Percentiles rank a stretch among this genome's conserved stretches.
Evolutionary conservation across 1,140 invertebrate species (phyloP).

Genomic region (Drosophila insularis): DNA sequence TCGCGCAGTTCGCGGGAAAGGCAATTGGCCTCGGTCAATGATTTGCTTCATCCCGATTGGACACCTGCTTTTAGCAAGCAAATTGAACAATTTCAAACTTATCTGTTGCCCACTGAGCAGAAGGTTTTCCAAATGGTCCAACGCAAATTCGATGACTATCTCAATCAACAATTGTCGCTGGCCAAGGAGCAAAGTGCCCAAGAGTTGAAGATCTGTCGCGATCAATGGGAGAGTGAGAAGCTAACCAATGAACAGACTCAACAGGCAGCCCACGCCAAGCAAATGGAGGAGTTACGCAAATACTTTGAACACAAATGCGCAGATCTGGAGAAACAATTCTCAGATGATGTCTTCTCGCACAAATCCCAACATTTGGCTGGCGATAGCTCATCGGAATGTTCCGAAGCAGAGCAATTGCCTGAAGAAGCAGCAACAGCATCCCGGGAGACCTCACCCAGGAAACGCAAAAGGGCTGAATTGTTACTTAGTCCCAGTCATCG

Average conservation of each 20-base stretch:
- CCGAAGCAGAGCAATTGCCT: slow-evolving; percentile 68
- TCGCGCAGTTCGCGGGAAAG: slow-evolving; percentile 72
- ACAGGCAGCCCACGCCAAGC: slow-evolving; percentile 86
- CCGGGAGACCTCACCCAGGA: slow-evolving; percentile 67
- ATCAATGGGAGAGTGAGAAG: slow-evolving; percentile 74
- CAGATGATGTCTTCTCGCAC: slow-evolving; percentile 88
- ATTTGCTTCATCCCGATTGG: slow-evolving; percentile 70
- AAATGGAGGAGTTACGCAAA: slow-evolving; percentile 89
- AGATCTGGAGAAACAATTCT: slow-evolving; percentile 89
- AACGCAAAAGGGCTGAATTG: slow-evolving; percentile 67
- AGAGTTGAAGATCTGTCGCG: slow-evolving; percentile 83
- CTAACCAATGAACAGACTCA: slow-evolving; percentile 82
- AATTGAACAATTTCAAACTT: slow-evolving; percentile 82
- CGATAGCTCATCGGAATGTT: slow-evolving; percentile 73
- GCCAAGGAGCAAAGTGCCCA: slow-evolving; percentile 83
- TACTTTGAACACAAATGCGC: slow-evolving; percentile 91
- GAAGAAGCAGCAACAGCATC: slow-evolving; percentile 43
- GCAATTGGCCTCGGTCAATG: slow-evolving; percentile 64
- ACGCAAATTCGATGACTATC: slow-evolving; percentile 83
- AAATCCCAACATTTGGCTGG: slow-evolving; percentile 83
- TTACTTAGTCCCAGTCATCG: slow-evolving; percentile 75
- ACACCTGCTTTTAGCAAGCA: slow-evolving; percentile 72
- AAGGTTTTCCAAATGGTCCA: slow-evolving; percentile 82
- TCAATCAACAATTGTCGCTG: slow-evolving; percentile 83
- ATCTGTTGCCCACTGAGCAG: slow-evolving; percentile 81